Base-by-base conservation (phyloP, 2,888 invertebrate species). In the Pristionchus maxplancki region DNA sequence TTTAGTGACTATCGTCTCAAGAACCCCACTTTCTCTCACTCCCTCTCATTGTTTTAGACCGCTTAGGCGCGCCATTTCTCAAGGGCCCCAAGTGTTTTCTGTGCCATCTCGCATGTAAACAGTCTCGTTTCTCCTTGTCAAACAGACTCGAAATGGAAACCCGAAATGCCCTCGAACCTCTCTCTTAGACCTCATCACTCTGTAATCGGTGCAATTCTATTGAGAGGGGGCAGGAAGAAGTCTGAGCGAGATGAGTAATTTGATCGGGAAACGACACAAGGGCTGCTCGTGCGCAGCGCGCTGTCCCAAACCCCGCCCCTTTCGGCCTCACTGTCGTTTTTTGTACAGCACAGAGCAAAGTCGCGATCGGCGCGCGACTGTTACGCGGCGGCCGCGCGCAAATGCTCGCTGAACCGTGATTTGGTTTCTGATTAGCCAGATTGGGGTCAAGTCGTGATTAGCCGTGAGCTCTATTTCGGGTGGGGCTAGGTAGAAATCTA, bases 201-300 rank as follows among this genome's bases (percentile, higher is more conserved):
- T 24, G 78, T 78, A 78, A 78, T 78, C 78, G 78, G 78, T 78
- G 78, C 78, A 78, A 78, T 78, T 78, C 44, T 24, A 44, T 78
- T 48, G 44, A 71, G 71, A 37, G 71, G 37, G 31, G 31, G 37
- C 0, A 31, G 37, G 17, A 71, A 20, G 37, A 0, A 71, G 44
- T 48, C 78, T 78, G n/a, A 78, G 44, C 31, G 78, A 78, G 78
- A 48, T 78, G 78, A 78, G 78, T 78, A 78, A 78, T 48, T 48
- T 48, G 44, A 78, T 78, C 78, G 44, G 78, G 78, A 78, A 78
- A 44, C n/a, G 44, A 20, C 44, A 17, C 67, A 40, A 37, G 74
- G 40, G 9, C 5, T 37, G n/a, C n/a, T n/a, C 20, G 58, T 58
- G 58, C 34, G 67, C 67, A 28, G 3, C 64, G 71, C 71, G 31